These are phyloP conservation scores for Copidosoma floridanum DNA, from an alignment of 1,140 invertebrate genomes.

Conservation along the genomic window DNA sequence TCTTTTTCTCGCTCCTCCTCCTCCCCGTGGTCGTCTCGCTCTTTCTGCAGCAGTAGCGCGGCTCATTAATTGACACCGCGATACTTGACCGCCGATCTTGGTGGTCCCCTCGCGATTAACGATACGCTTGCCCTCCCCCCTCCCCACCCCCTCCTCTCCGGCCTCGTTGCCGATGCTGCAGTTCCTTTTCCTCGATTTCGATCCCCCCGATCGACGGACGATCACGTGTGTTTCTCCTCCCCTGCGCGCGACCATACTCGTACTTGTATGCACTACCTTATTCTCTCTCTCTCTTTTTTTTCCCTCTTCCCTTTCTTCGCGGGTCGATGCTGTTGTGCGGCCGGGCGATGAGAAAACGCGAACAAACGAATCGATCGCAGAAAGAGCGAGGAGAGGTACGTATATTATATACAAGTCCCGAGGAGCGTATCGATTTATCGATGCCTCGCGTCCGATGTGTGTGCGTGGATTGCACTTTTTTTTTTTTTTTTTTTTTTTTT, in stretches of 20 bases:
- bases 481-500: conserved; percentile 11
- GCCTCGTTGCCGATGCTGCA: background rate
- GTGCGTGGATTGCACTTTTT: too few species aligned
- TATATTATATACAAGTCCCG: too few species aligned
- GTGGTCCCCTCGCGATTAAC: conserved; percentile 44
- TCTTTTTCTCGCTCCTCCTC: background rate
- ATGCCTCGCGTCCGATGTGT: conserved; percentile 22
- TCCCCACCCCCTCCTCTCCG: background rate
- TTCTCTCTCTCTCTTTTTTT: background rate
- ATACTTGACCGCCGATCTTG: conserved; percentile 44
- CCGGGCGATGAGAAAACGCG: conserved; percentile 1
- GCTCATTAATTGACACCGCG: conserved; percentile 52
- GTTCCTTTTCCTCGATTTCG: conserved; percentile 28
- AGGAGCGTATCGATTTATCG: conserved; percentile 15
- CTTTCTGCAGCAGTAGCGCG: conserved; percentile 1
- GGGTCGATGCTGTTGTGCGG: too few species aligned
- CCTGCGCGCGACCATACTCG: background rate
- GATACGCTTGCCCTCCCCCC: conserved; percentile 31
- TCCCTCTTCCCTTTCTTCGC: too few species aligned
- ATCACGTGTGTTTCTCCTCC: conserved; percentile 16
- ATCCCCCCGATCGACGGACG: conserved; percentile 27
- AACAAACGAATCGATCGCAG: background rate
- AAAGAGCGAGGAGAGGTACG: background rate
- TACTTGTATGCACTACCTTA: background rate
- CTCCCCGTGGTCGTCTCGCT: background rate